These are phyloP conservation scores for Strix uralensis DNA, from an alignment of 2,113 vertebrate genomes.

Conservation along the genomic window DNA sequence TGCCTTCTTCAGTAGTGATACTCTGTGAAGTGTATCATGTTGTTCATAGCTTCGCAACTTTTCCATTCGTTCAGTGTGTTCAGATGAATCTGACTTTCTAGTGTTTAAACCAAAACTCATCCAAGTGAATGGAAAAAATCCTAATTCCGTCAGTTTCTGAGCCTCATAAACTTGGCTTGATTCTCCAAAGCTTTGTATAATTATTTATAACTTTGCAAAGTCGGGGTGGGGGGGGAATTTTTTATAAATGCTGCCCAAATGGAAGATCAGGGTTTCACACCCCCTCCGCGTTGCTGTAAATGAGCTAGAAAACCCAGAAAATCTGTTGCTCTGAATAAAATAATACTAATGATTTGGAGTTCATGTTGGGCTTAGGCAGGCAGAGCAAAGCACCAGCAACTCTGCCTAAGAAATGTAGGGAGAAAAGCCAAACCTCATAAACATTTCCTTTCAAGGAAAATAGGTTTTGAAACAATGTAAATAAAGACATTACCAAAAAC, in stretches of 20 bases:
- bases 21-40: background rate
- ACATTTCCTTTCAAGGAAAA: slow-evolving; percentile 62
- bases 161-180: slow-evolving; percentile 6
- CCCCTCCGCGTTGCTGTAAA: background rate
- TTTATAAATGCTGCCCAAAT: background rate
- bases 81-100: background rate
- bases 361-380: background rate
- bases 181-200: background rate
- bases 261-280: background rate
- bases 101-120: background rate
- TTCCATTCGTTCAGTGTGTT: background rate
- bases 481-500: slow-evolving; percentile 12
- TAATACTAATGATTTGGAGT: background rate
- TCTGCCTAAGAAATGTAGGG: slow-evolving; percentile 16
- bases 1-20: background rate
- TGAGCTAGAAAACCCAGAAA: background rate
- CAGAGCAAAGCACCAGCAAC: background rate
- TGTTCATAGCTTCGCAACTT: background rate
- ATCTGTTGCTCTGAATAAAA: background rate
- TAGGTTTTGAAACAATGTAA: slow-evolving; percentile 43
- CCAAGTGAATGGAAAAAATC: slow-evolving; percentile 27
- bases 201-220: slow-evolving; percentile 6
- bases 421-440: slow-evolving; percentile 53
- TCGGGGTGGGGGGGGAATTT: accelerated
- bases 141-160: slow-evolving; percentile 4